These are phyloP conservation scores for Coregonus sp. DNA, from an alignment of 2,797 vertebrate genomes.

Conservation along the genomic window DNA sequence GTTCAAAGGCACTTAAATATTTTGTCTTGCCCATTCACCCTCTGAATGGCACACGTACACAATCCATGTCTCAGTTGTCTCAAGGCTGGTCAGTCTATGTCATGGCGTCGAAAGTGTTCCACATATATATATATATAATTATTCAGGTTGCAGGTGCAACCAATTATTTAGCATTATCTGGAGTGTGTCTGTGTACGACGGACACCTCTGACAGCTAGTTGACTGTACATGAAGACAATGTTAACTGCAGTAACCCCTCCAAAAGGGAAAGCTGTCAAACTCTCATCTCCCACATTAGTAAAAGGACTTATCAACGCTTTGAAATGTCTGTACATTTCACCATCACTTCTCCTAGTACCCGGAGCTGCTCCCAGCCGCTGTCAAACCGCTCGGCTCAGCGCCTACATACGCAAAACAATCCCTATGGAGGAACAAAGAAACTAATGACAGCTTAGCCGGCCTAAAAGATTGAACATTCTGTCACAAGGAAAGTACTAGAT, in stretches of 20 bases:
- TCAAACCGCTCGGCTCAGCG: conserved; percentile 21
- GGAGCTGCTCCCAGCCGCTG: background rate
- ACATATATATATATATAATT: conserved; percentile 16
- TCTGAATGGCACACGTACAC: too few species aligned
- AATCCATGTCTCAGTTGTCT: too few species aligned
- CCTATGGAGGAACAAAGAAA: conserved; percentile 57
- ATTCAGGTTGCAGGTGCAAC: conserved; percentile 26
- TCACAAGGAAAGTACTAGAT: conserved; percentile 64
- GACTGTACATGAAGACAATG: conserved; percentile 23
- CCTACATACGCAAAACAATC: conserved; percentile 46
- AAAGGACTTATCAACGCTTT: conserved; percentile 23
- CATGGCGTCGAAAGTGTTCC: too few species aligned
- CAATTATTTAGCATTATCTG: conserved; percentile 19
- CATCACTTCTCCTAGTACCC: conserved; percentile 18
- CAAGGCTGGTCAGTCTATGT: too few species aligned
- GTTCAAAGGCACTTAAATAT: too few species aligned
- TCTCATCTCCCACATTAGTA: conserved; percentile 40
- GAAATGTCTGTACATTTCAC: conserved; percentile 37
- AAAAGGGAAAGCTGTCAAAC: conserved; percentile 27
- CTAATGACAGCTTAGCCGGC: conserved; percentile 68
- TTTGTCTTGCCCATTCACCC: too few species aligned
- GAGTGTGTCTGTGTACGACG: background rate
- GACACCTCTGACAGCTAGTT: conserved; percentile 15
- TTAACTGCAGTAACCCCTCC: conserved; percentile 8
- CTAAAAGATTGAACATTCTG: conserved; percentile 66